Evolutionary conservation across 2,797 vertebrate genomes (phyloP).

Genomic region (Crypturellus tataupa): DNA sequence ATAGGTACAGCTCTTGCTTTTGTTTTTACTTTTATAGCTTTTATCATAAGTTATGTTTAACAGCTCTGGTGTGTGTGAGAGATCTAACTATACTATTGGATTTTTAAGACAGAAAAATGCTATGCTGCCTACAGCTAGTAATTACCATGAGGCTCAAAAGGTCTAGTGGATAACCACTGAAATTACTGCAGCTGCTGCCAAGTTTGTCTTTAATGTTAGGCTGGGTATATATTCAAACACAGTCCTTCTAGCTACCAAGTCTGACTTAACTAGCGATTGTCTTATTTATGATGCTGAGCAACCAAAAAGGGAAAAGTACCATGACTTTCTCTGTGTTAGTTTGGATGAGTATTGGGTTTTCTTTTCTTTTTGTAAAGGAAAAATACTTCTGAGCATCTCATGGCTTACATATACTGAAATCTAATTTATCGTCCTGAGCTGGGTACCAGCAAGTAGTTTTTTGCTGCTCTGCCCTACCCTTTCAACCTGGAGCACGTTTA

Average conservation of each 20-base stretch:
- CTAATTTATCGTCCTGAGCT: neutral
- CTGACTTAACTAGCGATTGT: neutral
- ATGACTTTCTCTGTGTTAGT: neutral
- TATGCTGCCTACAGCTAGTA: conserved; percentile 47
- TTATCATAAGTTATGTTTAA: neutral
- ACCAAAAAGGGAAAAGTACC: neutral
- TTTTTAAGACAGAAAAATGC: conserved; percentile 70
- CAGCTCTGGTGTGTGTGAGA: conserved; percentile 13
- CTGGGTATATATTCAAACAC: conserved; percentile 7
- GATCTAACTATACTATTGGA: conserved; percentile 44
- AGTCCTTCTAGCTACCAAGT: conserved; percentile 7
- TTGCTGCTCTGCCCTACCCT: neutral
- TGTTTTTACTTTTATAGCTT: conserved; percentile 17
- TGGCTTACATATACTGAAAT: neutral
- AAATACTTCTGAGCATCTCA: neutral
- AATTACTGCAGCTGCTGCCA: conserved; percentile 36
- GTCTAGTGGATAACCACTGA: conserved; percentile 26
- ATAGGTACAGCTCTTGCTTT: neutral
- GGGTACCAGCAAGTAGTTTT: neutral
- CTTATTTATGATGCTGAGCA: neutral
- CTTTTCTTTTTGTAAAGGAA: neutral
- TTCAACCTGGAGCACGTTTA: neutral
- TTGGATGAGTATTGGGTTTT: neutral
- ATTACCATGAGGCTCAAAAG: conserved; percentile 62
- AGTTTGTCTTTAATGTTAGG: conserved; percentile 56